phyloP scores from a whole-genome alignment of 2,797 vertebrate genomes.

The Melanotaenia boesemani region DNA sequence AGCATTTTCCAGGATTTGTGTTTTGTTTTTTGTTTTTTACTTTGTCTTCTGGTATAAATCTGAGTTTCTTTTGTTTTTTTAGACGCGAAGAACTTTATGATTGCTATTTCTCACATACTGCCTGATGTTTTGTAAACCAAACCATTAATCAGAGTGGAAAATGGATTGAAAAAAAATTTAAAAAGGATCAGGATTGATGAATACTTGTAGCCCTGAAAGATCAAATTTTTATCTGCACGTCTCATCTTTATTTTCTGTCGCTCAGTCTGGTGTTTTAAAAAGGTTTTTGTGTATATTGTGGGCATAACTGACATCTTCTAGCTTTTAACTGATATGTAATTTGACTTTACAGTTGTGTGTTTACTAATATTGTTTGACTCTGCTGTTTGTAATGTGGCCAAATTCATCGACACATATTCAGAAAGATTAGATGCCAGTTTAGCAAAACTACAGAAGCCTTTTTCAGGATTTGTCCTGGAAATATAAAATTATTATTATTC shows the following conservation, averaged over 20 bases:
- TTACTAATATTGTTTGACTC: constrained; percentile 40
- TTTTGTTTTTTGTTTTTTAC: constrained; percentile 4
- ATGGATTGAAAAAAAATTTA: not conserved
- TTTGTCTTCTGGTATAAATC: constrained; percentile 1
- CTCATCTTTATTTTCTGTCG: constrained; percentile 12
- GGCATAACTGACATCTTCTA: constrained; percentile 19
- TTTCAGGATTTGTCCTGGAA: not conserved
- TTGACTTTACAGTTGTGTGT: constrained; percentile 33
- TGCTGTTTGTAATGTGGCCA: constrained; percentile 34
- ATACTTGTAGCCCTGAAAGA: not conserved
- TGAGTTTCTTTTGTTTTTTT: constrained; percentile 10
- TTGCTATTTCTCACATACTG: not conserved
- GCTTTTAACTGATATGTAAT: constrained; percentile 24
- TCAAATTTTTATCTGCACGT: not conserved
- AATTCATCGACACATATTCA: not conserved
- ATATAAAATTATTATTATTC: not conserved
- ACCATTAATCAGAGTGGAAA: not conserved
- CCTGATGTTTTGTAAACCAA: constrained; percentile 2
- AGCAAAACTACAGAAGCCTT: not conserved
- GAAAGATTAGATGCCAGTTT: not conserved
- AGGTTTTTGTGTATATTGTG: constrained; percentile 22
- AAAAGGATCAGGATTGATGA: not conserved
- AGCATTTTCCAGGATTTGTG: not conserved
- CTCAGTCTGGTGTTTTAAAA: not conserved
- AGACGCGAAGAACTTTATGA: not conserved